Percentiles rank a stretch among this genome's conserved stretches.
phyloP scores from a whole-genome alignment of 2,113 vertebrate genomes.

The Rhineura floridana region DNA sequence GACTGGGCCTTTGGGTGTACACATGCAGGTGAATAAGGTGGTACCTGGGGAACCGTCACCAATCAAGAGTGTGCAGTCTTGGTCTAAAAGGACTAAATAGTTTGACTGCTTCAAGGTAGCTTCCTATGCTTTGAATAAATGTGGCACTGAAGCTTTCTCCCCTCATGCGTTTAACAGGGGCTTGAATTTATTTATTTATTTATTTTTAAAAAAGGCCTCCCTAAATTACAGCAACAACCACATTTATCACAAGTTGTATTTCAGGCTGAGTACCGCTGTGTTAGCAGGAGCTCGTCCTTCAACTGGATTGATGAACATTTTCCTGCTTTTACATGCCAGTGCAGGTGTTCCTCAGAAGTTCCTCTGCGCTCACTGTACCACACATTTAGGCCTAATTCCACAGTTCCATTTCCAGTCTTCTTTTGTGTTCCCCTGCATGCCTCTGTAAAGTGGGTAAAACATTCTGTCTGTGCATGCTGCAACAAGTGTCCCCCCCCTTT shows the following conservation, averaged over 20 bases:
- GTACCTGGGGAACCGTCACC: neutral
- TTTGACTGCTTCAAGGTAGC: neutral
- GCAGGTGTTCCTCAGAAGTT: neutral
- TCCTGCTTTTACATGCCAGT: neutral
- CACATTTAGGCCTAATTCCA: neutral
- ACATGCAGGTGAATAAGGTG: no score
- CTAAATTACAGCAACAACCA: neutral
- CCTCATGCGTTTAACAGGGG: neutral
- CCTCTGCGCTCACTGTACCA: constrained; percentile 26
- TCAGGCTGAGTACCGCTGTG: neutral
- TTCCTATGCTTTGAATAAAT: neutral
- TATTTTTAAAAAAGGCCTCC: no score
- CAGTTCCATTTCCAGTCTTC: neutral
- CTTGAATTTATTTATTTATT: neutral
- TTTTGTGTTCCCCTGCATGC: constrained; percentile 57
- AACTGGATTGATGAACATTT: neutral
- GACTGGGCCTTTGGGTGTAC: no score
- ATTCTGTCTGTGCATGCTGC: constrained; percentile 41
- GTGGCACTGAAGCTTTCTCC: neutral
- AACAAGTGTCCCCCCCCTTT: neutral
- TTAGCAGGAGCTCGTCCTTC: neutral
- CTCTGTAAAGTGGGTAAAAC: constrained; percentile 50
- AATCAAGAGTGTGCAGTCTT: no score
- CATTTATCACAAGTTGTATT: no score
- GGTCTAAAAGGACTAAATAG: neutral